These are phyloP conservation scores for Lota lota DNA, from an alignment of 2,113 vertebrate species.

Conservation along the genomic window DNA sequence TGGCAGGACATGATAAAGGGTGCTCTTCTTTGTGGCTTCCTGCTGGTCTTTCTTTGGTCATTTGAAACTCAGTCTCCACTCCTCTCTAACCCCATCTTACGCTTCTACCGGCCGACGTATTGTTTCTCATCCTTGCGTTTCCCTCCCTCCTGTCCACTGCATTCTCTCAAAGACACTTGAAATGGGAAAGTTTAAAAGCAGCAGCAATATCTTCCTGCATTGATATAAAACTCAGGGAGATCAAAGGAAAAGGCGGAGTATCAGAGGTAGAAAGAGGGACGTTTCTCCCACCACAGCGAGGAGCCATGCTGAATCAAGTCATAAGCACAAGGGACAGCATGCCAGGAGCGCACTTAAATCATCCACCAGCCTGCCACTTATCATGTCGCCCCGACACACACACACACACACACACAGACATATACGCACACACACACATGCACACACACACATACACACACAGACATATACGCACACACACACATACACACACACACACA, in stretches of 20 bases:
- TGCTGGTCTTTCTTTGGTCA: too few species aligned
- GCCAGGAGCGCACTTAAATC: neutral
- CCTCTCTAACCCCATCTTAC: too few species aligned
- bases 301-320: neutral
- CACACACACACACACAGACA: neutral
- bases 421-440: too few species aligned
- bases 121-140: neutral
- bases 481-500: neutral
- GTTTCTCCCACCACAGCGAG: too few species aligned
- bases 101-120: neutral
- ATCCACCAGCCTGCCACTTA: neutral
- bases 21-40: too few species aligned
- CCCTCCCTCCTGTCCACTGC: neutral
- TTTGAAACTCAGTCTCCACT: too few species aligned
- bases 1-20: neutral
- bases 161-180: neutral
- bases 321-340: neutral
- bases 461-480: neutral
- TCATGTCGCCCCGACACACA: neutral
- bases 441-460: constrained; percentile 8
- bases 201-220: neutral
- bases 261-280: neutral
- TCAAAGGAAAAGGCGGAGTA: constrained; percentile 1
- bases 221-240: constrained; percentile 3
- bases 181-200: neutral